A percentile compares a stretch with the other conserved stretches of the same genome.
phyloP scores from a whole-genome alignment of 2,888 invertebrate species.

The Malthinus seriepunctatus region DNA sequence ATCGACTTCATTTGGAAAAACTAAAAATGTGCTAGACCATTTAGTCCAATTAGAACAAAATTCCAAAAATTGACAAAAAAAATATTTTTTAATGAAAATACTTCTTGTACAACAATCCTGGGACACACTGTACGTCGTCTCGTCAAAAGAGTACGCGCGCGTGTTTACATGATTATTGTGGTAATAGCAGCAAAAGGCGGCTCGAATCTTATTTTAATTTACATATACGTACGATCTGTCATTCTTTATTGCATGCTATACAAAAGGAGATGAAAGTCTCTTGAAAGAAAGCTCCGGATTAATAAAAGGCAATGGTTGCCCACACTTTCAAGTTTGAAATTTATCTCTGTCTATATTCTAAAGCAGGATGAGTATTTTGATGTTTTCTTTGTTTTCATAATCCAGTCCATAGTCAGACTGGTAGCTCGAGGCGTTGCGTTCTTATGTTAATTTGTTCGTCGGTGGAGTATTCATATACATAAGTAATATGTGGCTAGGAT shows the following conservation, averaged over 20 bases:
- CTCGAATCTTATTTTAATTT: slow-evolving; percentile 17
- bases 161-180: slow-evolving; percentile 34
- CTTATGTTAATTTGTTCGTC: slow-evolving; percentile 29
- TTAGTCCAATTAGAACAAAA: no score
- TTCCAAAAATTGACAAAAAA: no score
- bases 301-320: slow-evolving; percentile 21
- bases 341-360: slow-evolving; percentile 14
- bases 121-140: slow-evolving; percentile 1
- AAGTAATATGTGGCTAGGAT: slow-evolving; percentile 30
- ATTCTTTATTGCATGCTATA: slow-evolving; percentile 17
- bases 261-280: slow-evolving; percentile 23
- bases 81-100: no score
- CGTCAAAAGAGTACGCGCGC: slow-evolving; percentile 28
- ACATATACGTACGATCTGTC: slow-evolving; percentile 17
- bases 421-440: slow-evolving; percentile 24
- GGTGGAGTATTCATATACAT: slow-evolving; percentile 29
- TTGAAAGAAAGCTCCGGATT: slow-evolving; percentile 13
- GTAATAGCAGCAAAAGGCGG: slow-evolving; percentile 24
- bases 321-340: slow-evolving; percentile 13
- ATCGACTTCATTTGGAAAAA: no score
- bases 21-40: no score
- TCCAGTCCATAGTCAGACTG: slow-evolving; percentile 21
- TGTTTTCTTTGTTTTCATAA: slow-evolving; percentile 11
- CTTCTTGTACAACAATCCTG: no score
- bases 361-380: slow-evolving; percentile 7